Evolutionary conservation across 2,888 invertebrate species (phyloP).

Genomic region (Caenorhabditis angaria): DNA sequence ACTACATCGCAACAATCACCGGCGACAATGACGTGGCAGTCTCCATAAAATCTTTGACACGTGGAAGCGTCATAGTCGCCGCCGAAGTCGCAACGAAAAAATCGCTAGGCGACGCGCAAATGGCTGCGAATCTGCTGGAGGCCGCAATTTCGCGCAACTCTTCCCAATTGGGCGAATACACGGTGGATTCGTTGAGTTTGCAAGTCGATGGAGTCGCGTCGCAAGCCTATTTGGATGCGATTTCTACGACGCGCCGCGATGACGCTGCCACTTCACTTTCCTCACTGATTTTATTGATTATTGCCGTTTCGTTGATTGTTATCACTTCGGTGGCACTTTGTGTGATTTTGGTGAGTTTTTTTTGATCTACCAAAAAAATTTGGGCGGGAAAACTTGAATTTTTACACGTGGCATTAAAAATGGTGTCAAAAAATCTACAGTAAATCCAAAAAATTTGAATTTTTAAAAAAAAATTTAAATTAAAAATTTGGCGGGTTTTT

Average conservation of each 20-base stretch:
- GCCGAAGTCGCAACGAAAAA: conserved; percentile 34
- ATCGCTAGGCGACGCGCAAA: conserved; percentile 27
- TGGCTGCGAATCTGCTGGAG: conserved; percentile 32
- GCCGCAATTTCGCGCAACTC: conserved; percentile 27
- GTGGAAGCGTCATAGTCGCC: conserved; percentile 32
- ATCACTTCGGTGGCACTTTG: conserved; percentile 23
- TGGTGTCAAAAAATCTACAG: no score
- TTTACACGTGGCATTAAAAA: no score
- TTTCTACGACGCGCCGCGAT: conserved; percentile 18
- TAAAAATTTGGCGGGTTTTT: background rate
- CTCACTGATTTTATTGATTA: conserved; percentile 30
- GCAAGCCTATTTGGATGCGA: conserved; percentile 38
- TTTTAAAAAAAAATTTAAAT: background rate
- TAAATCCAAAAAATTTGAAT: no score
- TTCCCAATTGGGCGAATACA: conserved; percentile 23
- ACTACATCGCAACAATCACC: conserved; percentile 11
- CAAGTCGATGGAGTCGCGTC: conserved; percentile 37
- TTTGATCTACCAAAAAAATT: background rate
- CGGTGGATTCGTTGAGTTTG: conserved; percentile 29
- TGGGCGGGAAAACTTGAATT: no score
- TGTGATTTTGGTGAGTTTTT: conserved; percentile 24
- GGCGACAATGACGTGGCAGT: conserved; percentile 18
- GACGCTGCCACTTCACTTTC: conserved; percentile 19
- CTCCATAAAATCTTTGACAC: conserved; percentile 21
- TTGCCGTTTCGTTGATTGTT: conserved; percentile 23